Conservation (phyloP, 2,888 invertebrate genomes). For the Drosophila subquinaria region DNA sequence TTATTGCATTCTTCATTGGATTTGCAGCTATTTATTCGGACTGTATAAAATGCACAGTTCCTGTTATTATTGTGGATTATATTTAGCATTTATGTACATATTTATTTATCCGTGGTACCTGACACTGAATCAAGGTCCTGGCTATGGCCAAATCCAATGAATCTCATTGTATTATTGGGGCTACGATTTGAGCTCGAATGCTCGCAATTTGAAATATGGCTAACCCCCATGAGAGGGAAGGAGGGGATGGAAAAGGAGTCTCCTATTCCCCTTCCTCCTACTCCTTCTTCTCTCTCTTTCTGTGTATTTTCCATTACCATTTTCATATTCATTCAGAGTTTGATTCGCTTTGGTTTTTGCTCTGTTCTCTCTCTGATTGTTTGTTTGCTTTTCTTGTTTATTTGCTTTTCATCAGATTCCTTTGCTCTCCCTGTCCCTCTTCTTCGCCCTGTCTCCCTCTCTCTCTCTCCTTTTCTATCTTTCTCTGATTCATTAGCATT, state of each 20-base stretch:
- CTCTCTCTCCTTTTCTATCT: not conserved
- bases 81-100: slow-evolving; percentile 13
- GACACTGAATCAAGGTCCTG: slow-evolving; percentile 14
- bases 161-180: slow-evolving; percentile 21
- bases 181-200: slow-evolving; percentile 17
- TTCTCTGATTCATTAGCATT: slow-evolving; percentile 74
- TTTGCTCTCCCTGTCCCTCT: slow-evolving; percentile 15
- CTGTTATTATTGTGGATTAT: slow-evolving; percentile 8
- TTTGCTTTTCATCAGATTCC: slow-evolving; percentile 70
- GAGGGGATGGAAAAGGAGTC: not conserved
- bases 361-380: slow-evolving; percentile 59
- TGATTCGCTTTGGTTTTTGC: slow-evolving; percentile 29
- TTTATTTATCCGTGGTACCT: slow-evolving; percentile 23
- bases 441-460: not conserved
- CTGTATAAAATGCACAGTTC: not conserved
- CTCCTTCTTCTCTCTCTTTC: not conserved
- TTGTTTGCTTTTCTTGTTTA: slow-evolving; percentile 73
- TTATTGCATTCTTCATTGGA: not conserved
- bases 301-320: slow-evolving; percentile 35
- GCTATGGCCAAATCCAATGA: slow-evolving; percentile 17
- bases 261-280: not conserved
- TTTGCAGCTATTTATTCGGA: slow-evolving; percentile 13
- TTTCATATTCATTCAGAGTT: slow-evolving; percentile 41
- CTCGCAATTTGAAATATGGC: slow-evolving; percentile 18
- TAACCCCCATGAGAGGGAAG: slow-evolving; percentile 9